Evolutionary conservation across 2,888 invertebrate genomes (phyloP), one percentile per base, ranked within the genome.

Genomic region (Limenitis camilla): DNA sequence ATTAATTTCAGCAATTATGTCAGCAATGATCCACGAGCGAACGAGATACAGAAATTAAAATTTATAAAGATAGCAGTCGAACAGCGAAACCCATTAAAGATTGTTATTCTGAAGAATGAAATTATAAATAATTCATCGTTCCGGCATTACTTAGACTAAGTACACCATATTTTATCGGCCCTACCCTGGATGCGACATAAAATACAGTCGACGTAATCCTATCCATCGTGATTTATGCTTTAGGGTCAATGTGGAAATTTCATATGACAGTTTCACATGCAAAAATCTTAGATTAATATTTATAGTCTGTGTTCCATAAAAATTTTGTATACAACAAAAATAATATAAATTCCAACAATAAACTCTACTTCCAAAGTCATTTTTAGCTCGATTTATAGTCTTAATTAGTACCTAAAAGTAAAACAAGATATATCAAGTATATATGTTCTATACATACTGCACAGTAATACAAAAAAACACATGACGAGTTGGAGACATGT

Each of bases 81-180:
- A 49, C n/a, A 36, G 40, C 38, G 58, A 53, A 54, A 54, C 45
- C 54, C 61, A 61, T 61, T 59, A 71, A 74, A 73, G 73, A 71
- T 73, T 70, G 71, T 73, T 72, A 71, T 74, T 72, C 69, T 64
- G 60, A 66, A 74, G 72, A 75, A 74, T 72, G 69, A 74, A 78
- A 77, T 76, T 72, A 82, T 83, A 83, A 82, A 84, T 84, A 82
- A 84, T 83, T 82, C 81, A 84, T 81, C 77, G 78, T 77, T 77
- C 66, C 68, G 70, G 78, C 81, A 78, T 81, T 82, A 81, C 80
- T 84, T 79, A 83, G 76, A 72, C 78, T 81, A 82, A 84, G 81
- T 82, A 81, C 72, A 77, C 76, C 79, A 84, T 85, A 84, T 80
- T 81, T 85, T 81, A 85, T 74, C 68, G 71, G 72, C 77, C 81